Evolutionary conservation across 1,140 invertebrate genomes (phyloP).

Genomic region (Apis laboriosa): DNA sequence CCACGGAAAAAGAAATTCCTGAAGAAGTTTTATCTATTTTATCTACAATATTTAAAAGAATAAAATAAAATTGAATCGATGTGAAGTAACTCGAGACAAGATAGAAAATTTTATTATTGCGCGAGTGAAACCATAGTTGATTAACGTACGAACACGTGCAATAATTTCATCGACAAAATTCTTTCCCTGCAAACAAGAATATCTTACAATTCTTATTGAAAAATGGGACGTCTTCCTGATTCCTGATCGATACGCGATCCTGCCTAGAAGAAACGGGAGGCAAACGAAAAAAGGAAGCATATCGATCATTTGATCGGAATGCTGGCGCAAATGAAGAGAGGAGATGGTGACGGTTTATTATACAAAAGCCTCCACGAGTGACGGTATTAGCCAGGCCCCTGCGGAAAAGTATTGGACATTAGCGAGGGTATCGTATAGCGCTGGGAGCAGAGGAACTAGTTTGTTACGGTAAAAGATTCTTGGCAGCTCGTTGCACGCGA

Average conservation of each 20-base stretch:
- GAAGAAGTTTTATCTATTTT: no score
- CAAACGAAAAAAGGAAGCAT: conserved; percentile 1
- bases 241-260: background rate
- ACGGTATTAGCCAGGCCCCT: conserved; percentile 37
- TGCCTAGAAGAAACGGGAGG: background rate
- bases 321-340: background rate
- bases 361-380: conserved; percentile 38
- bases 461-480: conserved; percentile 60
- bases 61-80: no score
- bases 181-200: background rate
- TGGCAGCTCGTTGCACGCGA: conserved; percentile 54
- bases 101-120: no score
- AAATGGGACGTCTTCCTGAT: conserved; percentile 5
- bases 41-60: no score
- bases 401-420: conserved; percentile 50
- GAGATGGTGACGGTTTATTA: conserved; percentile 32
- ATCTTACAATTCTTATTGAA: background rate
- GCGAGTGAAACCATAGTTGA: no score
- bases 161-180: background rate
- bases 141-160: background rate
- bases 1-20: no score
- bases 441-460: conserved; percentile 50
- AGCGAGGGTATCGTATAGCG: conserved; percentile 54
- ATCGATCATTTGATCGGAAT: conserved; percentile 19
- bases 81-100: no score